A percentile compares a stretch with the other conserved stretches of the same genome.
Conservation (phyloP, 2,113 vertebrate species). For the Hymenochirus boettgeri region DNA sequence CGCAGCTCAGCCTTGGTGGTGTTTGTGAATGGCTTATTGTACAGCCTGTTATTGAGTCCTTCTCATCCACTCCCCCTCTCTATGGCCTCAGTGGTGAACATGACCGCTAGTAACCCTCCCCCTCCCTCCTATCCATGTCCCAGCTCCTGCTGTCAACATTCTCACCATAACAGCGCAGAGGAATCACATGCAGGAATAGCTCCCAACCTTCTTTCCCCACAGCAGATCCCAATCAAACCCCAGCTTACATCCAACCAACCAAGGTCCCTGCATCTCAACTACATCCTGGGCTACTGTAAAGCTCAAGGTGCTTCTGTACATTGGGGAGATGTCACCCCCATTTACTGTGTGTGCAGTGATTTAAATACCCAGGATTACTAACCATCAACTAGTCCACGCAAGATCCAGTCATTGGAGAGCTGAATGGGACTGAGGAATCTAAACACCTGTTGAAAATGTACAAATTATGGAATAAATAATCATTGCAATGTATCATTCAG, state of each 20-base stretch:
- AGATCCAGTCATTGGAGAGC: too few relatives aligned
- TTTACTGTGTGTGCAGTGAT: too few relatives aligned
- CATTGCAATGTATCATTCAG: too few relatives aligned
- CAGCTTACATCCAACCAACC: not conserved
- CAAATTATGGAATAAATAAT: too few relatives aligned
- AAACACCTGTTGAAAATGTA: too few relatives aligned
- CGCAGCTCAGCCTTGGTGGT: conserved; percentile 38
- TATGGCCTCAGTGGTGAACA: conserved; percentile 37
- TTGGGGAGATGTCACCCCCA: too few relatives aligned
- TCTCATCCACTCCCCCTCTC: conserved; percentile 16
- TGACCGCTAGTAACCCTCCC: conserved; percentile 64
- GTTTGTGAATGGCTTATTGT: conserved; percentile 49
- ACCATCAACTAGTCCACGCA: too few relatives aligned
- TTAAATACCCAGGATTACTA: too few relatives aligned
- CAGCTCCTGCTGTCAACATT: conserved; percentile 52
- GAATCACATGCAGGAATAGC: conserved; percentile 15
- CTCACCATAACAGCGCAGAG: conserved; percentile 39
- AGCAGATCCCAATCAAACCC: not conserved
- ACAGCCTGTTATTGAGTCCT: conserved; percentile 47
- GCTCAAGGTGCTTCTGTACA: not conserved
- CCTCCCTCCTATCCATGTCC: conserved; percentile 44
- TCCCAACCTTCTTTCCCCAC: not conserved
- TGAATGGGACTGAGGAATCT: too few relatives aligned
- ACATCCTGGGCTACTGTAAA: not conserved
- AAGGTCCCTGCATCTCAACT: not conserved